Percentiles rank a stretch among this genome's conserved stretches.
phyloP scores from a whole-genome alignment of 2,888 invertebrate genomes.

The Metellina segmentata region DNA sequence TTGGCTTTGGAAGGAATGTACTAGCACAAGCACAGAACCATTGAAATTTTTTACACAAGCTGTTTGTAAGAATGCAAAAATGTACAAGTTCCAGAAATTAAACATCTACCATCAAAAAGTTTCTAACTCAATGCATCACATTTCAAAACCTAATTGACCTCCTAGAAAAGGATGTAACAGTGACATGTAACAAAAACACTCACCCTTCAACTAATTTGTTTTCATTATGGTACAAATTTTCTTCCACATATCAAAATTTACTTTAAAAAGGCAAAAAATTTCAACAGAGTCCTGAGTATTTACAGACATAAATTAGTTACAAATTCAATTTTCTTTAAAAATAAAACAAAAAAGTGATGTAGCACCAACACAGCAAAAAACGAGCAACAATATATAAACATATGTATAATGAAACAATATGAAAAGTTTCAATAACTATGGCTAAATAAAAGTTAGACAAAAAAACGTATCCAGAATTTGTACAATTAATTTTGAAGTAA shows the following conservation, averaged over 20 bases:
- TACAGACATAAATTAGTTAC: not conserved
- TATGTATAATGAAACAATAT: not conserved
- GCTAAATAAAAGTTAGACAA: not conserved
- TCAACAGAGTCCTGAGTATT: not conserved
- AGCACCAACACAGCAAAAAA: not conserved
- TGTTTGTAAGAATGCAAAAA: no score
- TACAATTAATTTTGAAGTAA: no score
- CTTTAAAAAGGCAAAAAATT: not conserved
- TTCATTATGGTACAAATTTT: no score
- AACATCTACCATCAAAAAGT: no score
- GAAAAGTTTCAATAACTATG: not conserved
- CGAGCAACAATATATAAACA: not conserved
- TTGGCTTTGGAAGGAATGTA: not conserved
- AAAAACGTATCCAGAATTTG: no score
- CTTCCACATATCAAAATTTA: not conserved
- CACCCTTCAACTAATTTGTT: no score
- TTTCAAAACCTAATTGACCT: no score
- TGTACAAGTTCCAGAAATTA: no score
- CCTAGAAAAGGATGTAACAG: no score
- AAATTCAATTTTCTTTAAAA: not conserved
- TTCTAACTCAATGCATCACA: no score
- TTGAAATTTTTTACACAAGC: no score
- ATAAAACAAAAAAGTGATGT: not conserved
- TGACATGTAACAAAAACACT: no score
- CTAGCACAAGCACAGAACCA: not conserved